Percentiles rank a stretch among this genome's conserved stretches.
Conservation (phyloP, 2,113 vertebrate genomes). For the Mus spicilegus region DNA sequence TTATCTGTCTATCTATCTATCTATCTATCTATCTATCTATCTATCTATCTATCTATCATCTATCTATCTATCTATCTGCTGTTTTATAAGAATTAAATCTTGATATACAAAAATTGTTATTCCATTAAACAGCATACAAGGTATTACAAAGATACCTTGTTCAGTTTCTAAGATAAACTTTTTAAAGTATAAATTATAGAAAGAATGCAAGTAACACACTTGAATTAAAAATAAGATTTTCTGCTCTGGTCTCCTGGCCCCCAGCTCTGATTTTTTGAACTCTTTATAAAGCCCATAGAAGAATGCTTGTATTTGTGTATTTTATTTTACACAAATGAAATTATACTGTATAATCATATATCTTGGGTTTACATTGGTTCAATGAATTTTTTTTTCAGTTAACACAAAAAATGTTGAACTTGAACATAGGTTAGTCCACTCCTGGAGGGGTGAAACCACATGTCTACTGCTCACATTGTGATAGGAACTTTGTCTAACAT, state of each 20-base stretch:
- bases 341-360: neutral
- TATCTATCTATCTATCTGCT: neutral
- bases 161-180: conserved; percentile 40
- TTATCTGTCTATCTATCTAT: neutral
- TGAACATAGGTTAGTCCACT: neutral
- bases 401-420: neutral
- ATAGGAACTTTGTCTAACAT: neutral
- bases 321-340: neutral
- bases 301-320: neutral
- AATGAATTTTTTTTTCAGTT: neutral
- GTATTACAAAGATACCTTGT: neutral
- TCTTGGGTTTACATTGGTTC: neutral
- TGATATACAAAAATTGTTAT: neutral
- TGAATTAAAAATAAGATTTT: neutral
- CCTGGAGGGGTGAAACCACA: neutral
- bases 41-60: neutral
- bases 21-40: neutral
- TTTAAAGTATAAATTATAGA: conserved; percentile 15
- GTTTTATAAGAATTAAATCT: conserved; percentile 20
- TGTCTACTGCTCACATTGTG: neutral
- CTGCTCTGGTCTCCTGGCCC: neutral
- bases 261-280: neutral
- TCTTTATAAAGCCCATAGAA: neutral
- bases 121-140: neutral
- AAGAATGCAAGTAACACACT: neutral